These are phyloP conservation scores for Oryctolagus cuniculus DNA, from an alignment of 2,113 vertebrate species.

Conservation along the genomic window mOryCun1.1 NC_091439.1:70802501-70803000, in stretches of 20 bases:
- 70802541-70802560: background rate
- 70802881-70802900: constrained; percentile 48
- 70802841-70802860: background rate
- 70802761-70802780: background rate
- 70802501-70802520: background rate
- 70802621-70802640: background rate
- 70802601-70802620: background rate
- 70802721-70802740: background rate
- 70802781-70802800: constrained; percentile 6
- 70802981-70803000: background rate
- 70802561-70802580: background rate
- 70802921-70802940: background rate
- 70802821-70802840: constrained; percentile 44
- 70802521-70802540: background rate
- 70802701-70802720: constrained; percentile 23
- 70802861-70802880: background rate
- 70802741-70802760: constrained; percentile 38
- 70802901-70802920: constrained; percentile 33
- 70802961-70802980: background rate
- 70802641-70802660: background rate
- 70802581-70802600: background rate
- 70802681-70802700: background rate
- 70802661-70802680: constrained; percentile 26
- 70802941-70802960: background rate
- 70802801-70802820: constrained; percentile 15